Evolutionary conservation across 2,113 vertebrate genomes (phyloP).

Genomic region (Rostratula benghalensis): DNA sequence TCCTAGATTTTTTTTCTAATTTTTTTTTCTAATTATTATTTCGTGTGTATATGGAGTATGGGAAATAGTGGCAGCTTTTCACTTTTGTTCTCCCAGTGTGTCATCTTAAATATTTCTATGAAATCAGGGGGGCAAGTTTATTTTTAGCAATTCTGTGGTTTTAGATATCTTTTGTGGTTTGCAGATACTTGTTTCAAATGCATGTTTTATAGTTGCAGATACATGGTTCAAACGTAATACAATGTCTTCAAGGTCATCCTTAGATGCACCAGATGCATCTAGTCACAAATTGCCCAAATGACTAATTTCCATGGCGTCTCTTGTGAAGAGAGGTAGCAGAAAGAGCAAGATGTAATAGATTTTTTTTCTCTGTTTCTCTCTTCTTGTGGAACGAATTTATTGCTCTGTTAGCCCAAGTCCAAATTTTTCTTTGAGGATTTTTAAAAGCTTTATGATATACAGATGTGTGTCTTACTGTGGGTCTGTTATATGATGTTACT

Average conservation of each 20-base stretch:
- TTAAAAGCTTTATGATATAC: background rate
- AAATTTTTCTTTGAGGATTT: background rate
- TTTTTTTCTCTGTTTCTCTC: background rate
- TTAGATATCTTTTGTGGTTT: background rate
- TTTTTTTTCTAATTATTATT: background rate
- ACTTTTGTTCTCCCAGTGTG: background rate
- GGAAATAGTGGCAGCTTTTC: background rate
- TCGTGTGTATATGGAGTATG: background rate
- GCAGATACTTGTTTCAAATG: background rate
- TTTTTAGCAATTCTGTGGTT: background rate
- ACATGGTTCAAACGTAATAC: background rate
- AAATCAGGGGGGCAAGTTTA: background rate
- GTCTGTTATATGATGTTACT: background rate
- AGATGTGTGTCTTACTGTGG: background rate
- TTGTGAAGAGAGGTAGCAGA: background rate
- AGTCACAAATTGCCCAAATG: background rate
- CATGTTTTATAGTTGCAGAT: background rate
- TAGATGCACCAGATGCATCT: background rate
- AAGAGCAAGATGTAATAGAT: background rate
- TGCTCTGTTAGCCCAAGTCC: background rate
- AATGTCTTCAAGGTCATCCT: background rate
- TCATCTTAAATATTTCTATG: background rate
- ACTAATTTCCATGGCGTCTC: background rate
- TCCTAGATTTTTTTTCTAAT: background rate
- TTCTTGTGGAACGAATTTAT: rapidly evolving